Evolutionary conservation across 2,888 invertebrate species (phyloP), one percentile per base, ranked within the genome.

Genomic region (Leptinotarsa rubiginosa): DNA sequence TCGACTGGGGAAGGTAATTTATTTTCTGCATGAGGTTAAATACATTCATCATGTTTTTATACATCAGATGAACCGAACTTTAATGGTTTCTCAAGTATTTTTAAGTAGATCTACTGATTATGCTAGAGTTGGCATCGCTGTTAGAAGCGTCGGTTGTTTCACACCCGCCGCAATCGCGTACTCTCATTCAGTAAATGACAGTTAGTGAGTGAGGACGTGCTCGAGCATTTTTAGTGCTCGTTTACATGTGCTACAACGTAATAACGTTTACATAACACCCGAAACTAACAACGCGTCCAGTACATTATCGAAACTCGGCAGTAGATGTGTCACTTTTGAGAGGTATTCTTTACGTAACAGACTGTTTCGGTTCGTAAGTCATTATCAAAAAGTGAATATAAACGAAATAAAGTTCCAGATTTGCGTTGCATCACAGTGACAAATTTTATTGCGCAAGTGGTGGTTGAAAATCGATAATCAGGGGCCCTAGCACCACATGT

Each of bases 201-300:
- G 65, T 49, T 54, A 54, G 70, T 49, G 68, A 68, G 72, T 41
- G 74, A 69, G 68, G 68, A 7, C 64, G 77, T 50, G 65, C 72
- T 59, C 20, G 59, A 22, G 41, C 54, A 31, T 41, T 62, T 12
- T 41, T 41, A 62, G 62, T 62, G 62, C 54, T 54, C 41, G 69
- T 77, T 62, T 80, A 78, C 79, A 80, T 80, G 79, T 78, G 79
- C 78, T 69, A 73, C 75, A 66, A 76, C 78, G 76, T 78, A 78
- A 76, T 72, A 62, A 52, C 76, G 75, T 80, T 80, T 80, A 80
- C 78, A 80, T 80, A 80, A 80, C 79, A 75, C 16, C 64, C 73
- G 56, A 66, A 74, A 72, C 64, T 69, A 73, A 69, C 56, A 41
- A 72, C 73, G 72, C 72, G 70, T 54, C 69, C 65, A 65, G 52